Evolutionary conservation across 2,113 vertebrate genomes (phyloP).

Genomic region (Stigmatopora argus): DNA sequence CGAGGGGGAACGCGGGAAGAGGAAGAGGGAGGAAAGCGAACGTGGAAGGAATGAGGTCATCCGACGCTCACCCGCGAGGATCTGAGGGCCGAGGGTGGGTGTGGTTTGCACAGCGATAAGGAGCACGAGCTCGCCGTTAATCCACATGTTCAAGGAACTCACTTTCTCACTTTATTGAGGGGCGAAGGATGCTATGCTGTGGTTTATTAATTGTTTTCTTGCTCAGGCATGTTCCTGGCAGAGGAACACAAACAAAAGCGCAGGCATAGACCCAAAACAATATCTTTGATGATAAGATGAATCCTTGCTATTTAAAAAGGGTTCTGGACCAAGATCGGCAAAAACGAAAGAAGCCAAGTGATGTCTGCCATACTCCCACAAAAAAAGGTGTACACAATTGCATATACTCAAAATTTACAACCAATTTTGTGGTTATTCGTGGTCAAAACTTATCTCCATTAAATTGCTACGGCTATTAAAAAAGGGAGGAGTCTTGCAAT

Average conservation of each 20-base stretch:
- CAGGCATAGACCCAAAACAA: constrained; percentile 20
- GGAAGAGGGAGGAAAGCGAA: constrained; percentile 14
- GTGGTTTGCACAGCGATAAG: constrained; percentile 2
- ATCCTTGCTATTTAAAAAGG: not conserved
- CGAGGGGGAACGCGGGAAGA: constrained; percentile 18
- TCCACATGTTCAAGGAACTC: not conserved
- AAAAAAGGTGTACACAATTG: not conserved
- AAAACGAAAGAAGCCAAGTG: not conserved
- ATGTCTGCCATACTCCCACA: not conserved
- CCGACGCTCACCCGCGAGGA: constrained; percentile 24
- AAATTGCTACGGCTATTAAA: no score
- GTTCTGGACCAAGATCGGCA: no score
- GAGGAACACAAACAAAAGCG: constrained; percentile 5
- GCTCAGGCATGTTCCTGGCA: not conserved
- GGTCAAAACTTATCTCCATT: no score
- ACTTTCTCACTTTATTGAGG: not conserved
- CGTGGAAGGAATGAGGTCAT: constrained; percentile 65
- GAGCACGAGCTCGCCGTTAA: not conserved
- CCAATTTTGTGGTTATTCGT: no score
- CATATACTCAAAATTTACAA: not conserved
- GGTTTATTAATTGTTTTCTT: constrained; percentile 1
- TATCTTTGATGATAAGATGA: not conserved
- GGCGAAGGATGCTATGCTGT: not conserved
- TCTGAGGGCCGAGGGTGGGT: constrained; percentile 7
- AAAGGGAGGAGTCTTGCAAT: no score